Evolutionary conservation across 2,113 vertebrate genomes (phyloP).

Genomic region (Monopterus albus): DNA sequence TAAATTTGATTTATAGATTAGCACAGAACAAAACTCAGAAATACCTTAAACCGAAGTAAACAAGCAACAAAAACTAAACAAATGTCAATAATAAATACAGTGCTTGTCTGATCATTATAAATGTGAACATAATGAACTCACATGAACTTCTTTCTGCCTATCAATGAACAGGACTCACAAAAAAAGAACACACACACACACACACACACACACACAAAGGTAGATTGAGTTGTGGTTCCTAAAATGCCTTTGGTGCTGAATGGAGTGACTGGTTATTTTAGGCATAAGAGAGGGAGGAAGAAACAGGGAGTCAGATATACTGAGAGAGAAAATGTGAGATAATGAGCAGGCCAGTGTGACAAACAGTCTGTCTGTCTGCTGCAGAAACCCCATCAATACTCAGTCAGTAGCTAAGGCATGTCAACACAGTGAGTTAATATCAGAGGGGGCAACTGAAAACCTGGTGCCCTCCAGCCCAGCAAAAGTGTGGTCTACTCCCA

Average conservation of each 20-base stretch:
- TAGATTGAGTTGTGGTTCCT: constrained; percentile 41
- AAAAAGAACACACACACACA: neutral
- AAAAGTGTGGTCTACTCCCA: too few relatives aligned
- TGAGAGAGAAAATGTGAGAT: constrained; percentile 16
- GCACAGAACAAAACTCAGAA: too few relatives aligned
- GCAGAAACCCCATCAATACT: constrained; percentile 6
- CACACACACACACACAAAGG: neutral
- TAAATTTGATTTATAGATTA: too few relatives aligned
- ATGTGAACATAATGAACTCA: too few relatives aligned
- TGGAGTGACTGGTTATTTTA: constrained; percentile 67
- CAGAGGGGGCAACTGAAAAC: neutral
- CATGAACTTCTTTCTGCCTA: too few relatives aligned
- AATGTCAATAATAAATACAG: too few relatives aligned
- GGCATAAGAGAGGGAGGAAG: constrained; percentile 31
- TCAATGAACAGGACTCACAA: constrained; percentile 5
- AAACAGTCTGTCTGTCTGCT: constrained; percentile 3
- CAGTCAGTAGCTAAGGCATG: neutral
- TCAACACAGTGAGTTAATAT: neutral
- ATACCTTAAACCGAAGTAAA: too few relatives aligned
- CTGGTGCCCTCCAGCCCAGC: too few relatives aligned
- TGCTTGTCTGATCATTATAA: too few relatives aligned
- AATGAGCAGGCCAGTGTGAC: neutral
- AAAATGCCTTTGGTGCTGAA: constrained; percentile 47
- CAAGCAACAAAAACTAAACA: too few relatives aligned
- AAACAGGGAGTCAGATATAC: too few relatives aligned